These are phyloP conservation scores for Eucidaris tribuloides DNA, from an alignment of 35 echinoderm and acorn worm species.

Conservation along the genomic window DNA sequence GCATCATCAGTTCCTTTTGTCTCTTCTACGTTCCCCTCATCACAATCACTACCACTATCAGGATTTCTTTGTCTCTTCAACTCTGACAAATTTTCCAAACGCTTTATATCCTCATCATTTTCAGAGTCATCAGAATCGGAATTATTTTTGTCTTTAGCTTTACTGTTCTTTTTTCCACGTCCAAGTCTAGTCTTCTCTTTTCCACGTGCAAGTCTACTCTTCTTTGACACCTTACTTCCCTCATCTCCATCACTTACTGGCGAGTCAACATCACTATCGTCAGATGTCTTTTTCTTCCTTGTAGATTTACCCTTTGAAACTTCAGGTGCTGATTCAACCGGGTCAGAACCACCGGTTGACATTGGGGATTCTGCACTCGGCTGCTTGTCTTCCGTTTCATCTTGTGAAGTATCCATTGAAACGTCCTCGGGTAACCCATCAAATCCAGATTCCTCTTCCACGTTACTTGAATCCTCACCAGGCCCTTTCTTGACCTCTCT, in stretches of 20 bases:
- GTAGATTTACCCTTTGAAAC: neutral
- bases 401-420: neutral
- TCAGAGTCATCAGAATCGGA: neutral
- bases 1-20: slow-evolving; percentile 1
- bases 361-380: slow-evolving; percentile 14
- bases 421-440: neutral
- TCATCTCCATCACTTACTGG: no score
- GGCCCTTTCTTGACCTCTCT: slow-evolving; percentile 13
- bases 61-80: slow-evolving; percentile 12
- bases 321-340: neutral
- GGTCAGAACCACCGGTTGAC: slow-evolving; percentile 20
- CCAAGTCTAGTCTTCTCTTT: no score
- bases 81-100: neutral
- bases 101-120: neutral
- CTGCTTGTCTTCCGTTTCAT: neutral
- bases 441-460: slow-evolving; percentile 19
- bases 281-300: neutral
- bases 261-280: neutral
- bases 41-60: neutral
- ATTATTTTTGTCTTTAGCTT: neutral
- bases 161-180: no score
- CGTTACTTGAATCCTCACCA: slow-evolving; percentile 46
- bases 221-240: no score
- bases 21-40: neutral
- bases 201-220: no score